A percentile compares a stretch with the other conserved stretches of the same genome.
phyloP scores from a whole-genome alignment of 2,888 invertebrate genomes.

The Clanis bilineata region DNA sequence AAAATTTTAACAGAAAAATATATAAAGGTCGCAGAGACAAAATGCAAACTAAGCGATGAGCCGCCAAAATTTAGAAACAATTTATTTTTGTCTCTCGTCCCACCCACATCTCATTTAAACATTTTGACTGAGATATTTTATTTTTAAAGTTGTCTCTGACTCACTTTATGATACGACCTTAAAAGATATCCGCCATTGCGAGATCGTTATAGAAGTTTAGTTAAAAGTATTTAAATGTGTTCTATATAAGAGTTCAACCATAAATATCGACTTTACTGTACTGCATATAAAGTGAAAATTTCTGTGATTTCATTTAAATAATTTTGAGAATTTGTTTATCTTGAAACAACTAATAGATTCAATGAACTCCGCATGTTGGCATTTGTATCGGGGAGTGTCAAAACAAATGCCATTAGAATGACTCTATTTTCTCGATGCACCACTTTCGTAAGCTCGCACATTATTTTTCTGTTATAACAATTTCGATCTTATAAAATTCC shows the following conservation, averaged over 20 bases:
- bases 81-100: conserved; percentile 15
- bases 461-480: too few relatives aligned
- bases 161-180: neutral
- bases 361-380: neutral
- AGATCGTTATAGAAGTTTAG: neutral
- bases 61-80: conserved; percentile 16
- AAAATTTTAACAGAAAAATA: neutral
- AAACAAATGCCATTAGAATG: neutral
- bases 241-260: neutral
- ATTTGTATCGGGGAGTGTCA: too few relatives aligned
- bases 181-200: neutral
- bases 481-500: too few relatives aligned
- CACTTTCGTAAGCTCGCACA: too few relatives aligned
- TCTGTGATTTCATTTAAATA: neutral
- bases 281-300: neutral
- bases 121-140: conserved; percentile 13
- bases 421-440: neutral
- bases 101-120: conserved; percentile 6
- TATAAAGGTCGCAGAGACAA: conserved; percentile 12
- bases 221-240: neutral
- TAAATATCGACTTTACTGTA: neutral
- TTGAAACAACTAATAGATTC: too few relatives aligned
- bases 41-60: conserved; percentile 14
- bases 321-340: too few relatives aligned
- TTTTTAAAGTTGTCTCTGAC: conserved; percentile 5